Conservation (phyloP, 2,888 invertebrate species). For the Cyclophora albipunctata region DNA sequence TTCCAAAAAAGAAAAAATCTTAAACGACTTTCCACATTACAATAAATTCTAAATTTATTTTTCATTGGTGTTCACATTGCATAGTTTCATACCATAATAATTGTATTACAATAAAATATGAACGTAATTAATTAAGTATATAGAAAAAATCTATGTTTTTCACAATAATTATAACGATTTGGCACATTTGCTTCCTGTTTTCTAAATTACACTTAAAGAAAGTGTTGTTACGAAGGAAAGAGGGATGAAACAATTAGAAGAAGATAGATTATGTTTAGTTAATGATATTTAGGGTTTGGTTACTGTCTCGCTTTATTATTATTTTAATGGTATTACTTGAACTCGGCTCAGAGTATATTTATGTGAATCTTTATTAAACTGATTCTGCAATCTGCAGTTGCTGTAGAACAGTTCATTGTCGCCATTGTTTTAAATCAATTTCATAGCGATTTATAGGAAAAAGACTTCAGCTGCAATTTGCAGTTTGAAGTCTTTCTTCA, state of each 20-base stretch:
- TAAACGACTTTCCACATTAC: constrained; percentile 12
- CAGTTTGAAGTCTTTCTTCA: too few species aligned
- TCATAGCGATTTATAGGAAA: too few species aligned
- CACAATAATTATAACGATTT: constrained; percentile 67
- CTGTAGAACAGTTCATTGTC: too few species aligned
- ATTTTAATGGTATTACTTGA: too few species aligned
- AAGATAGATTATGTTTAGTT: constrained; percentile 15
- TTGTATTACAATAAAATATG: constrained; percentile 24
- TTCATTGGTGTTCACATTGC: constrained; percentile 65
- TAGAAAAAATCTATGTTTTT: constrained; percentile 44
- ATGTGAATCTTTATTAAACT: too few species aligned
- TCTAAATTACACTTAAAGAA: constrained; percentile 40
- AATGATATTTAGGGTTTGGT: background rate
- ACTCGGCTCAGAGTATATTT: too few species aligned
- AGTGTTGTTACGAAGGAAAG: constrained; percentile 25
- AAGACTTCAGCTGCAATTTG: too few species aligned
- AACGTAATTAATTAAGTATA: constrained; percentile 28
- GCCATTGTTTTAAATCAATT: too few species aligned
- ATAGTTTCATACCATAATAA: constrained; percentile 35
- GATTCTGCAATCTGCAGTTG: too few species aligned
- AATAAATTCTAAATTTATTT: constrained; percentile 41
- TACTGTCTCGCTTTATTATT: too few species aligned
- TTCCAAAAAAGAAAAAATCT: too few species aligned
- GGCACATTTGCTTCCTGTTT: constrained; percentile 64
- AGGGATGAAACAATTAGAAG: constrained; percentile 21